Base-by-base conservation (phyloP, 1,140 invertebrate genomes). In the Neelides sp. region DNA sequence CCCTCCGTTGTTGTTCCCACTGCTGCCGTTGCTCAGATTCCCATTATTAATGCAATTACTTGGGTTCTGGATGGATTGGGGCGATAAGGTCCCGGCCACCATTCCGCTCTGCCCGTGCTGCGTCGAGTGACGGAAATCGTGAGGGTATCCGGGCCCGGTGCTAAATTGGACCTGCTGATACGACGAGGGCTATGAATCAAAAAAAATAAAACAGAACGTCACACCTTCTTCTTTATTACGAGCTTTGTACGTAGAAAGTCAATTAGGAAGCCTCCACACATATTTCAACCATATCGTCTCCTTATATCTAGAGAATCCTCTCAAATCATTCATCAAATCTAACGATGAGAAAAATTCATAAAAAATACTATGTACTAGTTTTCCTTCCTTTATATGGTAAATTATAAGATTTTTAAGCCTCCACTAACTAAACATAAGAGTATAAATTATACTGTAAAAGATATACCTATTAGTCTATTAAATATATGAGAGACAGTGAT, bases 161-260 rank as follows among this genome's bases (percentile, higher is more conserved):
- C 52, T 57, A 47, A 53, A 53, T 28, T 52, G 54, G 20, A 55
- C 22, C 15, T 52, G 50, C 27, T 55, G 57, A 27, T 55, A 55
- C 0, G 49, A 13, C 5, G 43, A 12, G 7, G 52, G n/a, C n/a
- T n/a, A n/a, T n/a, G n/a, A n/a, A n/a, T n/a, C n/a, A n/a, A n/a
- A n/a, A n/a, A n/a, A n/a, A n/a, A n/a, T n/a, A n/a, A n/a, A n/a
- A 44, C 23, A 44, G 32, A 5, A 44, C 24, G 26, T 30, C 26
- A 44, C 32, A 28, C 17, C 20, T 44, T 23, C 27, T 42, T 7
- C 22, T 15, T 23, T 42, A 23, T 42, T 8, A 42, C 20, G 22
- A 23, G 20, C 22, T 10, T 5, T 20, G 3, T 42, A 15, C 20
- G 15, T 39, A 39, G 20, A n/a, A 39, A 39, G n/a, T 17, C 36